Conservation (phyloP, 2,888 invertebrate species). For the Plebejus argus region DNA sequence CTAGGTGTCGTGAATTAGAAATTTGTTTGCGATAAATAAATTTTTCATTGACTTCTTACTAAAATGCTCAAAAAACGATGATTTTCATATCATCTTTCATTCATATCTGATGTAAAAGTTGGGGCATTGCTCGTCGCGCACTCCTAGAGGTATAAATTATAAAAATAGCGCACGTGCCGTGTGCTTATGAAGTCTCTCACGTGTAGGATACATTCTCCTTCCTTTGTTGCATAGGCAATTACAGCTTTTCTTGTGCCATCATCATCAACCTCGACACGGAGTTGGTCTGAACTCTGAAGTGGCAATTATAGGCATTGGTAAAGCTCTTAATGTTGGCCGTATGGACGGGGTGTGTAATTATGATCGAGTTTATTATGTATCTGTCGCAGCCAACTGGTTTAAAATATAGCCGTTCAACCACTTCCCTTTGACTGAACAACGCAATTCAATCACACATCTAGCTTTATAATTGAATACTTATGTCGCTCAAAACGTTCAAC, state of each 20-base stretch:
- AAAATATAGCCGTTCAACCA: too few species aligned
- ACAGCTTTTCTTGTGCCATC: background rate
- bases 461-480: too few species aligned
- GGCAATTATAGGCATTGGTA: too few species aligned
- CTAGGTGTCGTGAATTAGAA: slow-evolving; percentile 6
- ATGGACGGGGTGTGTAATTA: too few species aligned
- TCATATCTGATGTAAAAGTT: slow-evolving; percentile 14
- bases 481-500: too few species aligned
- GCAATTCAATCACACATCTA: too few species aligned
- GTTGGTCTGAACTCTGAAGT: too few species aligned
- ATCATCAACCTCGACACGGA: too few species aligned
- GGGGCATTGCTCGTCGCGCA: background rate
- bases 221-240: slow-evolving; percentile 4
- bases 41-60: background rate
- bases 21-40: slow-evolving; percentile 18
- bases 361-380: too few species aligned
- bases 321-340: too few species aligned
- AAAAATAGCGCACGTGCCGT: slow-evolving; percentile 6
- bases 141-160: slow-evolving; percentile 3
- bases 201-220: slow-evolving; percentile 5
- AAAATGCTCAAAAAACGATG: background rate
- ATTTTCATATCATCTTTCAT: slow-evolving; percentile 22
- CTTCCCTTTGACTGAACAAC: too few species aligned
- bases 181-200: background rate
- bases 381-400: too few species aligned